Conservation (phyloP, 1,140 invertebrate species). For the Drosophila sulfurigaster region DNA sequence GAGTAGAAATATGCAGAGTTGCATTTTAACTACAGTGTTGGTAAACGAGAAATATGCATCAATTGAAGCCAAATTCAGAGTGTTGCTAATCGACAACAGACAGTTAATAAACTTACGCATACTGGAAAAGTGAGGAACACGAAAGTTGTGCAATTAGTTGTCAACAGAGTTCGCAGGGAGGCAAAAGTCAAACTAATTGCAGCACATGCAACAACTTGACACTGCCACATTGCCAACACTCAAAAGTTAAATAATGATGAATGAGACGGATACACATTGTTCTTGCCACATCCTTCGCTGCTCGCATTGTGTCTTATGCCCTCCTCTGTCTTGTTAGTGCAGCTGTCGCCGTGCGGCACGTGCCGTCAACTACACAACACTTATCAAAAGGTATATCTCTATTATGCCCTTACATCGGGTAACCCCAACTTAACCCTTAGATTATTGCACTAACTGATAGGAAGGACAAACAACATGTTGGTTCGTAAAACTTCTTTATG, state of each 20-base stretch:
- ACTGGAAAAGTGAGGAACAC: not conserved
- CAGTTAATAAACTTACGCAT: slow-evolving; percentile 3
- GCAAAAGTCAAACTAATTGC: slow-evolving; percentile 60
- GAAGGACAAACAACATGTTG: not conserved
- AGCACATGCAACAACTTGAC: slow-evolving; percentile 60
- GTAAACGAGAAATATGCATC: not conserved
- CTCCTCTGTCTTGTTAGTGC: slow-evolving; percentile 21
- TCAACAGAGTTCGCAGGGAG: not conserved
- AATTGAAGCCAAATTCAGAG: not conserved
- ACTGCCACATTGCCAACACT: slow-evolving; percentile 43
- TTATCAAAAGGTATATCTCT: slow-evolving; percentile 12
- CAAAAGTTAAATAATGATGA: slow-evolving; percentile 65
- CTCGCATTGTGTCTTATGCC: not conserved
- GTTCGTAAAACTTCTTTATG: not conserved
- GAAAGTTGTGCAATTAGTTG: slow-evolving; percentile 22
- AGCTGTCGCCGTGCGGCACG: slow-evolving; percentile 32
- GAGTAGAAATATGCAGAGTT: no score
- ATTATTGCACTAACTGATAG: not conserved
- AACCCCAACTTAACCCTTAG: not conserved
- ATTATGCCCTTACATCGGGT: slow-evolving; percentile 8
- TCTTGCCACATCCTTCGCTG: slow-evolving; percentile 13
- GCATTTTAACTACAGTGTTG: not conserved
- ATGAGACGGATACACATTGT: slow-evolving; percentile 21
- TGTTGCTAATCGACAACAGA: slow-evolving; percentile 1
- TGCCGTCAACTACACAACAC: slow-evolving; percentile 11